Percentiles rank a stretch among this genome's conserved stretches.
phyloP scores from a whole-genome alignment of 2,113 vertebrate species.

The Delphinus delphis region DNA sequence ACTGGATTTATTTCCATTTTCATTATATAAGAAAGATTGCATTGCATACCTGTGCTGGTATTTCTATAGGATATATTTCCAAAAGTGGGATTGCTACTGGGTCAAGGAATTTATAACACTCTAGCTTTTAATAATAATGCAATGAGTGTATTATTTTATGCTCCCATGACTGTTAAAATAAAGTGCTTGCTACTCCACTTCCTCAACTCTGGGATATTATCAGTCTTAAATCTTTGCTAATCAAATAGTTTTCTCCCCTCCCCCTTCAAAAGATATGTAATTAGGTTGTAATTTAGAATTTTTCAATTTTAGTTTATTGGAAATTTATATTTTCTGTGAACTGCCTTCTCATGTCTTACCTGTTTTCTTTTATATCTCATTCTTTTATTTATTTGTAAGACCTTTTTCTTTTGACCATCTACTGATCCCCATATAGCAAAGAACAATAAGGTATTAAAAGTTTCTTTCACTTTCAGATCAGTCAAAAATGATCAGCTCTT shows the following conservation, averaged over 20 bases:
- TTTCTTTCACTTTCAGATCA: constrained; percentile 1
- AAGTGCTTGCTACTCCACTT: not conserved
- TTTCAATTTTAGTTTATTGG: not conserved
- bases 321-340: not conserved
- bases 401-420: not conserved
- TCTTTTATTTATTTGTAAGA: not conserved
- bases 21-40: not conserved
- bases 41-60: not conserved
- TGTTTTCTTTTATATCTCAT: not conserved
- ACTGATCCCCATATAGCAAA: not conserved
- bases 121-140: not conserved
- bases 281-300: not conserved
- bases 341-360: not conserved
- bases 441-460: not conserved
- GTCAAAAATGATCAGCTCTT: not conserved
- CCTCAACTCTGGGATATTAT: not conserved
- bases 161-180: not conserved
- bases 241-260: not conserved
- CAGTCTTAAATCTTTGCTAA: not conserved
- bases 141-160: not conserved
- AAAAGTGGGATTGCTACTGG: not conserved
- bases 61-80: not conserved
- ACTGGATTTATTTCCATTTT: not conserved
- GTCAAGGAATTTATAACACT: not conserved
- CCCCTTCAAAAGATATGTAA: not conserved